Evolutionary conservation across 2,888 invertebrate genomes (phyloP), one percentile per base, ranked within the genome.

Genomic region (Leucophenga maculata): DNA sequence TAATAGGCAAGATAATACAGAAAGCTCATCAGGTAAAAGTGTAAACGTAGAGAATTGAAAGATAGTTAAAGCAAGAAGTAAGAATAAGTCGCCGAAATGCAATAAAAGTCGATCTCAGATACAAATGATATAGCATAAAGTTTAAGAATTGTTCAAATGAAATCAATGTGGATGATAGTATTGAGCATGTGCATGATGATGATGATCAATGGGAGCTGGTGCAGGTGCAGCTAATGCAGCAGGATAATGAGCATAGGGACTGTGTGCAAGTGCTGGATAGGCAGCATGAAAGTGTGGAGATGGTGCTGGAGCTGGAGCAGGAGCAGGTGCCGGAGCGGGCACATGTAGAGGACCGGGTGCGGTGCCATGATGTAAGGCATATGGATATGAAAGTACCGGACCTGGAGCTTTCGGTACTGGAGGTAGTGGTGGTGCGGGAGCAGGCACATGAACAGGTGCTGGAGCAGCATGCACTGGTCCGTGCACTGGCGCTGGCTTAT

Each of bases 241-340:
- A 1, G 79, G 68, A 67, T 82, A 85, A 65, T 80, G 83, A 0
- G 82, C 84, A 67, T 86, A 85, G 14, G 85, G 80, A 31, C 79
- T 80, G 67, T 85, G 83, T 13, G 81, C 76, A n/a, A 85, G 74
- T 3, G 86, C 86, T 1, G 84, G 85, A 70, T 86, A 86, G 55
- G 86, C 85, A 20, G 85, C 82, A 72, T 83, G 82, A 71, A 80
- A 85, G 66, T 83, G 83, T 6, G 83, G 77, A 20, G 76, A 76
- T 0, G 77, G 73, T n/a, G 67, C 75, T 1, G 78, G 81, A 20
- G 68, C 78, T 18, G 78, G 78, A 50, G 72, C 76, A 74, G 79
- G 80, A 16, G 74, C 77, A 18, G 78, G 78, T 54, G 72, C 75
- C 74, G 79, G 80, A 14, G 74, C 77, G 3, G 80, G 79, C 14